phyloP scores from a whole-genome alignment of 2,797 vertebrate genomes.

The Cichlasoma orientale region DNA sequence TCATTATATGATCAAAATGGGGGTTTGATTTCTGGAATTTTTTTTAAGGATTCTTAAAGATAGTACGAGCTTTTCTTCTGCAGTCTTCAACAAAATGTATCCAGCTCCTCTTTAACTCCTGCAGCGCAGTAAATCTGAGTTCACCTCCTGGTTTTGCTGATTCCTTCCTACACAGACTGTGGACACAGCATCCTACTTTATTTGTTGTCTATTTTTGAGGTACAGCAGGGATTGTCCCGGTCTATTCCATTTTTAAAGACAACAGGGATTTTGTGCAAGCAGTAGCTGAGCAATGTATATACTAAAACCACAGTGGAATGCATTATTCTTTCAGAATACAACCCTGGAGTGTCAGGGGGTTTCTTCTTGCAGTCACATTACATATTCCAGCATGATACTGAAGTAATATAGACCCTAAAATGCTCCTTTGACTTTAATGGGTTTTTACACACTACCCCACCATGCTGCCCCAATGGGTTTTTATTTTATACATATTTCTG shows the following conservation, averaged over 20 bases:
- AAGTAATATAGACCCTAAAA: not conserved
- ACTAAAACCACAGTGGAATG: conserved; percentile 10
- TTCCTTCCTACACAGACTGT: not conserved
- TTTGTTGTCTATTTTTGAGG: conserved; percentile 29
- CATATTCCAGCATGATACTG: not conserved
- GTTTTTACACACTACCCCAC: not conserved
- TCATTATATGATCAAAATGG: not conserved
- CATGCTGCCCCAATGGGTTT: not conserved
- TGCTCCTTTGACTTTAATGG: not conserved
- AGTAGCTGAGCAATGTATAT: conserved; percentile 11
- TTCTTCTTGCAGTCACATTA: not conserved
- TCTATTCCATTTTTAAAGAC: conserved; percentile 18
- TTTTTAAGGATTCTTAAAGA: not conserved
- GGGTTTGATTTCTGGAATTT: not conserved
- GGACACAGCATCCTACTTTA: not conserved
- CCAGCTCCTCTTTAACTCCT: not conserved
- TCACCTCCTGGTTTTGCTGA: not conserved
- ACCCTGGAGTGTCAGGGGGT: not conserved
- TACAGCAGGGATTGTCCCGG: not conserved
- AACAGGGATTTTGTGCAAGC: not conserved
- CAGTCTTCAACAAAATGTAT: not conserved
- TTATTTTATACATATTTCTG: not conserved
- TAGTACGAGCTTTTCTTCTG: not conserved
- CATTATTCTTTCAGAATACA: conserved; percentile 25
- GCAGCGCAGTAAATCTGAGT: not conserved